phyloP scores from a whole-genome alignment of 1,140 invertebrate genomes.

The Diploscapter pachys region DNA sequence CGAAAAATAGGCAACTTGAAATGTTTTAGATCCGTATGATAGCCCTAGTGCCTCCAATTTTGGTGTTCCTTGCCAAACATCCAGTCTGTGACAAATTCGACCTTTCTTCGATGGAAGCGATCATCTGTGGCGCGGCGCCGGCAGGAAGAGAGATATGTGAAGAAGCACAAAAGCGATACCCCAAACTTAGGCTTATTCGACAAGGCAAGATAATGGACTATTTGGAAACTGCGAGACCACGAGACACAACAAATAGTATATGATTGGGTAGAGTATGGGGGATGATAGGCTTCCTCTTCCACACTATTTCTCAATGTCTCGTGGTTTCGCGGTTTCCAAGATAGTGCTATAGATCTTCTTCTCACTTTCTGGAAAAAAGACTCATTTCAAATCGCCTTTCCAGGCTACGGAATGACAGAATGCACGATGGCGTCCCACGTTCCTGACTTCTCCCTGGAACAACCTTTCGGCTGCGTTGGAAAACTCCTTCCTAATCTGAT shows the following conservation, averaged over 20 bases:
- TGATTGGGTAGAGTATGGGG: neutral
- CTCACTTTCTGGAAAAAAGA: too few species aligned
- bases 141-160: conserved; percentile 61
- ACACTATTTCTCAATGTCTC: too few species aligned
- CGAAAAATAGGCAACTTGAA: too few species aligned
- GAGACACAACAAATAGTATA: too few species aligned
- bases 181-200: conserved; percentile 33
- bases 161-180: conserved; percentile 27
- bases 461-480: conserved; percentile 68
- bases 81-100: conserved; percentile 67
- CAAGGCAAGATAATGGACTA: conserved; percentile 19
- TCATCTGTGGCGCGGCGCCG: conserved; percentile 72
- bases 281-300: neutral
- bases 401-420: conserved; percentile 63
- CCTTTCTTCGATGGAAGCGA: conserved; percentile 63
- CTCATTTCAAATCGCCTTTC: neutral
- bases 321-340: too few species aligned
- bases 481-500: conserved; percentile 68
- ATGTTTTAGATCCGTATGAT: conserved; percentile 54
- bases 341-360: too few species aligned
- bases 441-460: conserved; percentile 35
- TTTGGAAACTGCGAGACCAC: too few species aligned
- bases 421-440: conserved; percentile 59
- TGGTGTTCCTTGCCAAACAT: conserved; percentile 70
- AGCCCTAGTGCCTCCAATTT: conserved; percentile 64